These are phyloP conservation scores for Zeuzera pyrina DNA, from an alignment of 2,888 invertebrate genomes.

Conservation along the genomic window DNA sequence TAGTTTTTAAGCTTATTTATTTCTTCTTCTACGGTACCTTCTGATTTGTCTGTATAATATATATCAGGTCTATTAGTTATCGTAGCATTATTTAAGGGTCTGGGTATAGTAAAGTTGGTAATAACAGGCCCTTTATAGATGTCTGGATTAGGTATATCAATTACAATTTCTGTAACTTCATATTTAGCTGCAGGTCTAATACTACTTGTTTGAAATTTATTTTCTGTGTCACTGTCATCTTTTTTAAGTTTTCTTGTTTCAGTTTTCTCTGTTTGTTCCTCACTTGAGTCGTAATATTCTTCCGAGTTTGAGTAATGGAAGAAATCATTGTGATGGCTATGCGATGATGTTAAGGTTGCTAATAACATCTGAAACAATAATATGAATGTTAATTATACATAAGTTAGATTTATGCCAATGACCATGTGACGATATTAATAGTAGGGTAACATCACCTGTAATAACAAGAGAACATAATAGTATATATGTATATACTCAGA, in stretches of 20 bases:
- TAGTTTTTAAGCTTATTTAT: not conserved
- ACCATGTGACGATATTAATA: no score
- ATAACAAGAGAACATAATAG: no score
- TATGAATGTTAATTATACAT: no score
- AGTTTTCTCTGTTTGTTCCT: conserved; percentile 4
- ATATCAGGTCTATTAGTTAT: conserved; percentile 10
- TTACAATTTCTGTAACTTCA: conserved; percentile 43
- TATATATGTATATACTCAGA: no score
- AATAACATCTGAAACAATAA: no score
- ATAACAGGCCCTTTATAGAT: conserved; percentile 26
- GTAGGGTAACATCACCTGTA: no score
- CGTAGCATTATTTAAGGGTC: conserved; percentile 27
- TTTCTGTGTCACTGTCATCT: no score
- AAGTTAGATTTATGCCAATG: no score
- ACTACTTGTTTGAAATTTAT: no score
- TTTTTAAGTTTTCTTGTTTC: conserved; percentile 3
- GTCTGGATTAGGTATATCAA: conserved; percentile 39
- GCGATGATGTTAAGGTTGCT: no score
- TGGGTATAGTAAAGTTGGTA: conserved; percentile 24
- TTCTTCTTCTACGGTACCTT: not conserved
- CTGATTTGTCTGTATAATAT: conserved; percentile 5
- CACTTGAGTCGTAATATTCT: not conserved
- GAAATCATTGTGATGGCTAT: no score
- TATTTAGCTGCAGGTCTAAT: conserved; percentile 19
- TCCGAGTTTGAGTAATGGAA: no score